Evolutionary conservation across 2,113 vertebrate species (phyloP).

Genomic region (Oreocharis arfaki): DNA sequence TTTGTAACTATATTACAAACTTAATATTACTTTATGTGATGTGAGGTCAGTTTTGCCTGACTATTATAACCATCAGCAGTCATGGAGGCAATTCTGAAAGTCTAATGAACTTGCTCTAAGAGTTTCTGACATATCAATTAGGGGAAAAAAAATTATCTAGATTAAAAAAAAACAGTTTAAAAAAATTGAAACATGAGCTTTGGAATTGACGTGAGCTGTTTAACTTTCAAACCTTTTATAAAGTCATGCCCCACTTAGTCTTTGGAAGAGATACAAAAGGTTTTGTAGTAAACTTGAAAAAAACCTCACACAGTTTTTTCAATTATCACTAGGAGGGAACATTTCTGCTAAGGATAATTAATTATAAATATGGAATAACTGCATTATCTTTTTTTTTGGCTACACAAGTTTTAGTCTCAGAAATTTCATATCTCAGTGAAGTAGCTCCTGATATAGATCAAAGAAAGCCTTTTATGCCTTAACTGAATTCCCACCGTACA

Average conservation of each 20-base stretch:
- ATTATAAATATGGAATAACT: neutral
- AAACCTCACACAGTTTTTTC: neutral
- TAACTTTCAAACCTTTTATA: neutral
- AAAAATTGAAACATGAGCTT: neutral
- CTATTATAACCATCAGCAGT: neutral
- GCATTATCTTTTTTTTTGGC: neutral
- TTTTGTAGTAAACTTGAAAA: neutral
- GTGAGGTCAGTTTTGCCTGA: neutral
- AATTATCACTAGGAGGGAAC: neutral
- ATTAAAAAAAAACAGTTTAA: neutral
- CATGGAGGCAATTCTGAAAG: neutral
- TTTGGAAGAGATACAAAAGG: neutral
- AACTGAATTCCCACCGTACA: neutral
- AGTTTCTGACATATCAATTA: neutral
- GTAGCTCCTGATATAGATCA: neutral
- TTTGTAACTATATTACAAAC: neutral
- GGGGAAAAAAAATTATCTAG: neutral
- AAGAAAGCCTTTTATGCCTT: neutral
- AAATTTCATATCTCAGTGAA: neutral
- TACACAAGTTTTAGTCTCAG: neutral
- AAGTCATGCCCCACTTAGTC: neutral
- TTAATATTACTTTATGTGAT: neutral
- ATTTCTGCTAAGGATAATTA: neutral
- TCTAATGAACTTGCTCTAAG: neutral
- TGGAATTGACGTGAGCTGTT: neutral